Conservation (phyloP, 2,888 invertebrate genomes). For the Amblyjoppa fuscipennis region DNA sequence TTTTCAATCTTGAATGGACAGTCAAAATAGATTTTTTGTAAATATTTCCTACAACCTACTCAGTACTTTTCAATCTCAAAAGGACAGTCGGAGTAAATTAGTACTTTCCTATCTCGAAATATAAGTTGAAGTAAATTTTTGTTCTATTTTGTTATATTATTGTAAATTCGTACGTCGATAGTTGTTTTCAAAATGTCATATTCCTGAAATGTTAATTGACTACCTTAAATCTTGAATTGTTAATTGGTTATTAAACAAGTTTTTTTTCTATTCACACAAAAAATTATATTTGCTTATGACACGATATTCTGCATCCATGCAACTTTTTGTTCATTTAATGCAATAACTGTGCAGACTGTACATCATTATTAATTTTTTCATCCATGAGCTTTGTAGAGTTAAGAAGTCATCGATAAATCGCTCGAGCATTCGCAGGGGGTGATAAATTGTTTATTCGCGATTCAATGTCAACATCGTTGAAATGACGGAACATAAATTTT, state of each 20-base stretch:
- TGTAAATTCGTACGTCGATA: neutral
- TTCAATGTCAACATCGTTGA: neutral
- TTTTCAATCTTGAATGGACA: neutral
- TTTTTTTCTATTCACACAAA: neutral
- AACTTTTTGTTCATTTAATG: neutral
- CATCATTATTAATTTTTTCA: neutral
- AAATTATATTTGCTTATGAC: no score
- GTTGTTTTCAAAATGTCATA: neutral
- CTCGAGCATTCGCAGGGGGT: neutral
- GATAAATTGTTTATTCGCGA: neutral
- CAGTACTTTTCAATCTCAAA: neutral
- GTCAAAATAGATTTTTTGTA: neutral
- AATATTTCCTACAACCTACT: neutral
- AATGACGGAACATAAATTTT: neutral
- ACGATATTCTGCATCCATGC: neutral
- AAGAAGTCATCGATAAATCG: neutral
- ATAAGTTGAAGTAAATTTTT: neutral
- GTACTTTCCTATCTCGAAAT: neutral
- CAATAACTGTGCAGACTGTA: neutral
- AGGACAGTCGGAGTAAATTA: neutral
- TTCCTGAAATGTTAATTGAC: neutral
- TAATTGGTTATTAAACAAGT: neutral
- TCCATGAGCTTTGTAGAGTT: neutral
- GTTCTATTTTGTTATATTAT: neutral
- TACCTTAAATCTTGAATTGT: no score